Conservation (phyloP, 2,113 vertebrate genomes). For the Nicator chloris region DNA sequence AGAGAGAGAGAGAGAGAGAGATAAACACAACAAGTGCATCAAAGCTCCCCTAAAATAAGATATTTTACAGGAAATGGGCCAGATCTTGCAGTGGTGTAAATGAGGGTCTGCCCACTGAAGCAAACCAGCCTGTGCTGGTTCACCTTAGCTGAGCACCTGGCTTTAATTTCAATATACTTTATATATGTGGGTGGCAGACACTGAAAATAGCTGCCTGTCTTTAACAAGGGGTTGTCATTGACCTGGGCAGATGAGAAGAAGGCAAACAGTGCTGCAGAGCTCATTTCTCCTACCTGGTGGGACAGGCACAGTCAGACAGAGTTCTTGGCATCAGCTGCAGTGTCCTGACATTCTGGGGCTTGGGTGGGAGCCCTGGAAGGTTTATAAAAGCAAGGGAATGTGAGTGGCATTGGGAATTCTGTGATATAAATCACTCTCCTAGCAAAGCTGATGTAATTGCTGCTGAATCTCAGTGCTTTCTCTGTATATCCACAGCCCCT, state of each 20-base stretch:
- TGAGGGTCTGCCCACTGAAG: background rate
- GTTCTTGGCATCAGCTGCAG: background rate
- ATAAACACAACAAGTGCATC: background rate
- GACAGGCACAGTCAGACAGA: background rate
- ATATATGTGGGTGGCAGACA: background rate
- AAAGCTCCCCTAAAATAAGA: background rate
- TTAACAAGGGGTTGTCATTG: background rate
- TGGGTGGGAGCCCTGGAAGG: background rate
- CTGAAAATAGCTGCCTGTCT: background rate
- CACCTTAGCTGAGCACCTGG: background rate
- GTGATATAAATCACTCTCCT: background rate
- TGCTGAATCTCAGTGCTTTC: background rate
- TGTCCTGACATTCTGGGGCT: background rate
- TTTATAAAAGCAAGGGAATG: background rate
- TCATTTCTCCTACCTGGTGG: background rate
- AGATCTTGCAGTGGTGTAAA: background rate
- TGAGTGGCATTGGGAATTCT: background rate
- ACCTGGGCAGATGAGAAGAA: background rate
- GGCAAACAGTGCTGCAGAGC: background rate
- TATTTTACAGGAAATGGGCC: background rate
- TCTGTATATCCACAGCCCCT: background rate
- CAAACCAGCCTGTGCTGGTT: background rate
- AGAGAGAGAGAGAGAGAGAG: background rate
- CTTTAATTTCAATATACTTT: background rate
- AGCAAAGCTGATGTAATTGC: background rate